phyloP scores from a whole-genome alignment of 1,140 invertebrate genomes.

The Chironomus tepperi region DNA sequence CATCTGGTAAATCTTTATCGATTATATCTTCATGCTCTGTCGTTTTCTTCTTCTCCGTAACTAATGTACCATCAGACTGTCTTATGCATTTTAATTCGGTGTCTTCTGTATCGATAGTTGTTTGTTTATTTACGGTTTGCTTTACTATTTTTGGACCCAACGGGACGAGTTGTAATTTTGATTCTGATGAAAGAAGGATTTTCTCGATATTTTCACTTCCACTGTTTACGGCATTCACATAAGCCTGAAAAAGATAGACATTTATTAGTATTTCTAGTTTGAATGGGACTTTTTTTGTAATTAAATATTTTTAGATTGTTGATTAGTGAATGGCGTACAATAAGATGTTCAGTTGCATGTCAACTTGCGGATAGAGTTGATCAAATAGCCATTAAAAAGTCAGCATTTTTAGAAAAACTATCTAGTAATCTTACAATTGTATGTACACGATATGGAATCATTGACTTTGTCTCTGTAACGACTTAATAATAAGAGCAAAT shows the following conservation, averaged over 20 bases:
- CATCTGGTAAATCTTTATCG: constrained; percentile 62
- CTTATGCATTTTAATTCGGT: constrained; percentile 54
- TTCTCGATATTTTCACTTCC: constrained; percentile 57
- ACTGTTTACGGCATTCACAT: constrained; percentile 58
- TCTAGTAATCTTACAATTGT: no score
- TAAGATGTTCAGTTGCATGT: no score
- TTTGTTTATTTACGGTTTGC: constrained; percentile 63
- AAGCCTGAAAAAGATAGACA: constrained; percentile 48
- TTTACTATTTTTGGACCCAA: constrained; percentile 61
- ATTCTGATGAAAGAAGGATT: constrained; percentile 51
- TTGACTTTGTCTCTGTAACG: no score
- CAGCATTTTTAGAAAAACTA: no score
- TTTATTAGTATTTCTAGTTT: not conserved
- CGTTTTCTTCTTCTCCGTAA: constrained; percentile 70
- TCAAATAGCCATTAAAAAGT: no score
- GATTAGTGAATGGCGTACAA: no score
- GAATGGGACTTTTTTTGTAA: no score
- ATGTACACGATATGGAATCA: no score
- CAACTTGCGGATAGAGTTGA: no score
- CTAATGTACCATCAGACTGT: constrained; percentile 68
- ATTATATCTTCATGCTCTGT: constrained; percentile 76
- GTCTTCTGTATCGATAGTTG: constrained; percentile 76
- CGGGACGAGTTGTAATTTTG: constrained; percentile 50
- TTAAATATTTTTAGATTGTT: no score
- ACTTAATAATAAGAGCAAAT: no score